These are phyloP conservation scores for Venusia cambrica DNA, from an alignment of 2,888 invertebrate genomes.

Conservation along the genomic window DNA sequence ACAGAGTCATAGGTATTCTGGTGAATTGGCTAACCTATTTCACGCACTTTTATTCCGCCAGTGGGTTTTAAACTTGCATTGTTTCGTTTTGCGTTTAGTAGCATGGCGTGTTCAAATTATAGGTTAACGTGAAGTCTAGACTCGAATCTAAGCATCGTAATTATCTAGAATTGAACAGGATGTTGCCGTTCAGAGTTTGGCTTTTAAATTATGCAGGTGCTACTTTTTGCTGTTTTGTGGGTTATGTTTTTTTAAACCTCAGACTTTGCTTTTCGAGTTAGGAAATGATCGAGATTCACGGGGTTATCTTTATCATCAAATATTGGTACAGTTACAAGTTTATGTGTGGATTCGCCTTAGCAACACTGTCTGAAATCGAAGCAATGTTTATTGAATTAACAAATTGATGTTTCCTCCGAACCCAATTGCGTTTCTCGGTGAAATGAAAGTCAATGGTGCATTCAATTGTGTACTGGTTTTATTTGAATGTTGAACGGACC, in stretches of 20 bases:
- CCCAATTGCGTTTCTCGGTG: constrained; percentile 3
- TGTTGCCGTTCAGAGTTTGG: constrained; percentile 50
- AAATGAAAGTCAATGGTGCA: constrained; percentile 12
- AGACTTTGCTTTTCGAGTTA: constrained; percentile 14
- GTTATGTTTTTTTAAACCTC: constrained; percentile 2
- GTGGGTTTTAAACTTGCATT: not conserved
- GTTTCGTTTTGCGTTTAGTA: constrained; percentile 14
- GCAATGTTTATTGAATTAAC: constrained; percentile 8
- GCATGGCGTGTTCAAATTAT: constrained; percentile 18
- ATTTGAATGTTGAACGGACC: too few species aligned
- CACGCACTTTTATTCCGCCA: constrained; percentile 15
- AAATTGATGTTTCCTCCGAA: not conserved
- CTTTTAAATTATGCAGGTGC: constrained; percentile 22
- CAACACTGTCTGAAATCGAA: not conserved
- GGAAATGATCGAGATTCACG: constrained; percentile 9
- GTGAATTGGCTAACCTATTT: constrained; percentile 48
- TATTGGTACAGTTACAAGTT: constrained; percentile 6
- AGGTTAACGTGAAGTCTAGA: constrained; percentile 23
- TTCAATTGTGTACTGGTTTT: not conserved
- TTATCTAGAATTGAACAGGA: constrained; percentile 68
- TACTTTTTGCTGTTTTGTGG: constrained; percentile 16
- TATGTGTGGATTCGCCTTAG: constrained; percentile 2
- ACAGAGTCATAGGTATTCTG: constrained; percentile 44
- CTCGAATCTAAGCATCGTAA: constrained; percentile 39
- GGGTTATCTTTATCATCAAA: constrained; percentile 2